A percentile compares a stretch with the other conserved stretches of the same genome.
Conservation (phyloP, 2,888 invertebrate species). For the Hipparchia sbordonii region DNA sequence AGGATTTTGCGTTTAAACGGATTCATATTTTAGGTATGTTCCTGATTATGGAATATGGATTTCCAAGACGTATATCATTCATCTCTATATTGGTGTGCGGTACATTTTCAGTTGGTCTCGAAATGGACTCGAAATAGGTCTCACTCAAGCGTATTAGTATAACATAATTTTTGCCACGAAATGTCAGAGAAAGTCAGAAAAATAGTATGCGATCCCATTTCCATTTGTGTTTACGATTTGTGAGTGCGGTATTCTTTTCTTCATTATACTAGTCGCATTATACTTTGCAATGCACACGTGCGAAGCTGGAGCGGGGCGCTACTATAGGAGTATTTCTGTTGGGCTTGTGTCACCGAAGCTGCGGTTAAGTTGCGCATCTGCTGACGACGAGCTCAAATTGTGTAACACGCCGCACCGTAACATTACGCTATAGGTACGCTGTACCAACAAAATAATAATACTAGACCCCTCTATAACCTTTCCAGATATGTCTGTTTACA, state of each 20-base stretch:
- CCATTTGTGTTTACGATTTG: too few relatives aligned
- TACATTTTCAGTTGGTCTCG: not conserved
- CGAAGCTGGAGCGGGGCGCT: too few relatives aligned
- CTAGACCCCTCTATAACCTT: not conserved
- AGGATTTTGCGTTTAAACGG: conserved; percentile 22
- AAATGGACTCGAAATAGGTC: too few relatives aligned
- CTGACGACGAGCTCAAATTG: not conserved
- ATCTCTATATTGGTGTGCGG: not conserved
- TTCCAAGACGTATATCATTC: not conserved
- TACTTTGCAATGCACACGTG: too few relatives aligned
- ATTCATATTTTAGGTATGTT: not conserved
- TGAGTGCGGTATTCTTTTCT: too few relatives aligned
- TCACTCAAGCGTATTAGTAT: too few relatives aligned
- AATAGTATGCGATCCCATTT: too few relatives aligned
- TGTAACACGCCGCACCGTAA: not conserved
- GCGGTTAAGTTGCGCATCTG: not conserved
- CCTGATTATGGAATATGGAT: not conserved
- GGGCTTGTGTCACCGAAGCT: not conserved
- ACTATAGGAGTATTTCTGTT: not conserved
- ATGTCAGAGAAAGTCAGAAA: too few relatives aligned
- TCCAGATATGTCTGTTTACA: not conserved
- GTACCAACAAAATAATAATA: not conserved
- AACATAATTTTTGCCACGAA: too few relatives aligned
- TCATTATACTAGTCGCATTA: too few relatives aligned
- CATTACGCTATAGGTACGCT: not conserved